Percentiles rank a stretch among this genome's conserved stretches.
Conservation (phyloP, 1,140 invertebrate species). For the Tribolium castaneum region DNA sequence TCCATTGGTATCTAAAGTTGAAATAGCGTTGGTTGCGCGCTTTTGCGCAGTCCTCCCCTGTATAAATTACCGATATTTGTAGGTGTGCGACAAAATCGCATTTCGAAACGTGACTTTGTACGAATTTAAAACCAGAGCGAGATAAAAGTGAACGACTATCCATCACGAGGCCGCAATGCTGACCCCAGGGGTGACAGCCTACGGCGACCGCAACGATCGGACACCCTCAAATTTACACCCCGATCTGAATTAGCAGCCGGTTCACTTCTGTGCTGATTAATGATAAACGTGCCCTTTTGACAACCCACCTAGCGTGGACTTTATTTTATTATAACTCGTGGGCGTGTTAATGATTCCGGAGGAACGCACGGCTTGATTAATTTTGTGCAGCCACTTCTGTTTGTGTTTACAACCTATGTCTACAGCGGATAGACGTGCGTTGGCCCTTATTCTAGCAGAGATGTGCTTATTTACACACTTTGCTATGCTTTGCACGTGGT, state of each 20-base stretch:
- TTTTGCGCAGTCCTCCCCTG: neutral
- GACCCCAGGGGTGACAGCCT: constrained; percentile 11
- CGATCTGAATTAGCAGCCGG: constrained; percentile 36
- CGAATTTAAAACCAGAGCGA: constrained; percentile 26
- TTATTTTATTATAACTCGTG: constrained; percentile 35
- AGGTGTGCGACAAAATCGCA: constrained; percentile 15
- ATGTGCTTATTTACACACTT: constrained; percentile 1
- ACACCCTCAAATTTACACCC: constrained; percentile 37
- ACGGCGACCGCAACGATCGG: constrained; percentile 34
- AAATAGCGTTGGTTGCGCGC: neutral
- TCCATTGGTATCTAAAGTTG: neutral
- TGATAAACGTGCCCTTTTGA: constrained; percentile 30
- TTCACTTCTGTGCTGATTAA: constrained; percentile 35
- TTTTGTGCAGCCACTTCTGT: constrained; percentile 24
- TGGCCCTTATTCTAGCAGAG: neutral
- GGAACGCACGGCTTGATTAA: constrained; percentile 16
- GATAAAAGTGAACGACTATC: constrained; percentile 38
- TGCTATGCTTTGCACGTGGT: constrained; percentile 7
- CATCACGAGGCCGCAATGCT: constrained; percentile 37
- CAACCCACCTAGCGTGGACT: constrained; percentile 1
- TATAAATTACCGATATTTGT: constrained; percentile 33
- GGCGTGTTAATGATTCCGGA: constrained; percentile 22
- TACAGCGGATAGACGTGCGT: constrained; percentile 2
- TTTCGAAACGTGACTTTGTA: constrained; percentile 31
- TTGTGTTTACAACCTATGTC: constrained; percentile 32